Evolutionary conservation across 2,113 vertebrate species (phyloP), one percentile per base, ranked within the genome.

Genomic region (Pachypanchax playfairii): DNA sequence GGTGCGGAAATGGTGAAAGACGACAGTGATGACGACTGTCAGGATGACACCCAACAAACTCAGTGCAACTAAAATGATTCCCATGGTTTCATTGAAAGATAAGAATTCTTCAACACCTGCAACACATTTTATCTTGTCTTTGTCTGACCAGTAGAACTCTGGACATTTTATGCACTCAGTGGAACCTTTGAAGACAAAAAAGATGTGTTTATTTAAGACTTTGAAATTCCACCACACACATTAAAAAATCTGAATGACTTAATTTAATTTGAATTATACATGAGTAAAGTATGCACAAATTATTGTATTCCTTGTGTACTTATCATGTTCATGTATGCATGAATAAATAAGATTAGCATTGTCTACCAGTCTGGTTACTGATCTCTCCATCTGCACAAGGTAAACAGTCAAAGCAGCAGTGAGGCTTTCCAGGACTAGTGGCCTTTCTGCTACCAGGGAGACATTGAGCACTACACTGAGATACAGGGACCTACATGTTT

Each of bases 321-420:
- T n/a, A n/a, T n/a, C n/a, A n/a, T n/a, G n/a, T n/a, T n/a, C 36
- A 21, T 15, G 48, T 54, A 0, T 24, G 39, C 36, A 3, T 25
- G 6, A 20, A 20, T 4, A 10, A 18, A 8, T 1, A 57, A 55
- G 60, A 25, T 0, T 33, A 31, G 4, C 6, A 17, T 56, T 1
- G 2, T 0, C 15, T 65, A 92, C 89, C 89, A 38, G 91, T 85
- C 10, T 78, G 75, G 52, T 92, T 92, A 65, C 89, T 91, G 66
- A 90, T 82, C 55, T 91, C 83, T 52, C 90, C 91, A 12, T 91
- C 90, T 39, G 89, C 85, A 65, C 91, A 92, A 14, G 83, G 85
- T 50, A 91, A 69, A 80, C 91, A 93, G 50, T 92, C 91, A 73
- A 91, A 91, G 70, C 91, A 93, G 64, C 91, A 92, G 35, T 58